These are phyloP conservation scores for Nannoperca obscura DNA, from an alignment of 2,797 vertebrate genomes.

Conservation along the genomic window DNA sequence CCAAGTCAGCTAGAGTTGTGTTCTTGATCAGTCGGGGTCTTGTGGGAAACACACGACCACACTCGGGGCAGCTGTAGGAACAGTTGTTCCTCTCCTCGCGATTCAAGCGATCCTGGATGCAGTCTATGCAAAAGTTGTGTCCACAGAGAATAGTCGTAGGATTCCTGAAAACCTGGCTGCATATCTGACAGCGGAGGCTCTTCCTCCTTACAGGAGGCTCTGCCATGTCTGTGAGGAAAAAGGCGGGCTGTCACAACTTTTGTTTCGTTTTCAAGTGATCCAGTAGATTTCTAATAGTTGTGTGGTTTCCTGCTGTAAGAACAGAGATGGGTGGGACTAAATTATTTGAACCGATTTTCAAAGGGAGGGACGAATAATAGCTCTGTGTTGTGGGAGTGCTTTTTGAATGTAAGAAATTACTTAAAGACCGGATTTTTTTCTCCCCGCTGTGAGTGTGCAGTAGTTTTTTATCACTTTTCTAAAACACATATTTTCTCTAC, in stretches of 20 bases:
- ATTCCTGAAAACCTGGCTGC: constrained; percentile 16
- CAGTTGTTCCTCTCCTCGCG: rapidly evolving
- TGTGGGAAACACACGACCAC: constrained; percentile 2
- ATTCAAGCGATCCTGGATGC: constrained; percentile 34
- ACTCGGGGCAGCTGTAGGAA: constrained; percentile 44
- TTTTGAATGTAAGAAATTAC: neutral
- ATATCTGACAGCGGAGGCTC: constrained; percentile 41
- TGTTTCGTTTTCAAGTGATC: constrained; percentile 27
- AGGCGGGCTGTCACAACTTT: neutral
- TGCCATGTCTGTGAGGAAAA: constrained; percentile 26
- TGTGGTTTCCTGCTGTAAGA: neutral
- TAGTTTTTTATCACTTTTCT: neutral
- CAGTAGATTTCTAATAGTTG: rapidly evolving
- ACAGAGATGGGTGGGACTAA: constrained; percentile 39
- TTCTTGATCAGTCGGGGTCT: constrained; percentile 30
- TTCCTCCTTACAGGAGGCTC: constrained; percentile 3
- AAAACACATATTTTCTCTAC: neutral
- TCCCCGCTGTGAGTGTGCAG: too few species aligned
- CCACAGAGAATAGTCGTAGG: constrained; percentile 43
- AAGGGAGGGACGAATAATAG: too few species aligned
- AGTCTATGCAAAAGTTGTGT: constrained; percentile 54
- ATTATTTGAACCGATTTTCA: constrained; percentile 4
- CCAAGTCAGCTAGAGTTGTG: constrained; percentile 26
- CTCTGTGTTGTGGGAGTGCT: neutral
- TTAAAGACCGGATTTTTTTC: neutral